These are phyloP conservation scores for Turnix velox DNA, from an alignment of 2,113 vertebrate species.

Conservation along the genomic window DNA sequence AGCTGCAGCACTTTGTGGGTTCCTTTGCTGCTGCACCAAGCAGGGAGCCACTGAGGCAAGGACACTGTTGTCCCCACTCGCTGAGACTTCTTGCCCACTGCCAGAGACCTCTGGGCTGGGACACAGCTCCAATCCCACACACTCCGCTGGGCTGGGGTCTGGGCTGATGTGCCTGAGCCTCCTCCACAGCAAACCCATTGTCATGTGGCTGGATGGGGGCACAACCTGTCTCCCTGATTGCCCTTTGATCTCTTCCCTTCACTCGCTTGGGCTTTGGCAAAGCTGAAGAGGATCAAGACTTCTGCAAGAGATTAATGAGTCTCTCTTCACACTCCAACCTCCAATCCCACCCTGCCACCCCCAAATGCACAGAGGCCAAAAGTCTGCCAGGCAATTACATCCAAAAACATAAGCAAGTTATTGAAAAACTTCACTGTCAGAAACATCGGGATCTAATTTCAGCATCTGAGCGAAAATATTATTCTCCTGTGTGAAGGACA, in stretches of 20 bases:
- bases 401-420: slow-evolving; percentile 25
- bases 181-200: background rate
- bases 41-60: fast-evolving
- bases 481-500: slow-evolving; percentile 2
- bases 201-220: fast-evolving
- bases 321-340: background rate
- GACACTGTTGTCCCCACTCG: fast-evolving
- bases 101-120: background rate
- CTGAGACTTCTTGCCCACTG: fast-evolving
- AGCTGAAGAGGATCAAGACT: fast-evolving
- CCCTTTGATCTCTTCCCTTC: background rate
- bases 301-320: background rate
- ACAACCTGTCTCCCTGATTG: fast-evolving
- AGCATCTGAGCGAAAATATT: background rate
- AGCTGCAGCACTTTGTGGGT: background rate
- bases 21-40: background rate
- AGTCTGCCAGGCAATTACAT: slow-evolving; percentile 13
- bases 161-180: background rate
- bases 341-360: fast-evolving
- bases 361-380: background rate
- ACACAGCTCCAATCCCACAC: fast-evolving
- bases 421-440: slow-evolving; percentile 31
- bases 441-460: slow-evolving; percentile 36
- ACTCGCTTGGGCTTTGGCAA: fast-evolving
- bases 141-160: background rate